Base-by-base conservation (phyloP, 2,888 invertebrate genomes). In the Ecliptopera silaceata region DNA sequence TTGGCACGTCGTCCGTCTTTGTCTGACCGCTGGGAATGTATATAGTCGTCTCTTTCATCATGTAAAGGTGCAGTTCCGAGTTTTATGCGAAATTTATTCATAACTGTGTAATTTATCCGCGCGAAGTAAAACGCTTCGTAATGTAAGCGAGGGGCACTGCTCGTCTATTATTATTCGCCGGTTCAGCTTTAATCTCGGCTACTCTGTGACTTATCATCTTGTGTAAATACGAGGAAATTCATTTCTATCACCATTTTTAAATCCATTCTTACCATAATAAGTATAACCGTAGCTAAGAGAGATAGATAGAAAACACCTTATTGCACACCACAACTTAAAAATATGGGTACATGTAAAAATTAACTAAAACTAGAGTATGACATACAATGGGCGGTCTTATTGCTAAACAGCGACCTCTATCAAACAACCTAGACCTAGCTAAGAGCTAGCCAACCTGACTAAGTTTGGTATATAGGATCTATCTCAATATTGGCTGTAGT, bases 31-130 rank as follows among this genome's bases (percentile, higher is more conserved):
- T 6, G 11, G 29, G 49, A 29, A 59, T 60, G 68, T 74, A 79
- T 71, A 64, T 55, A 57, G 22, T 78, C 69, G 64, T 84, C 86
- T 70, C 85, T 72, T 71, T 87, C 81, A 64, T 70, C 80, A 74
- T 84, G 84, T 84, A 80, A 88, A 90, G 90, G 90, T 91, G 90
- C 91, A 90, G 81, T 87, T 76, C 75, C 68, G 82, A 89, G 86
- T 89, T 91, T 91, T 91, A 92, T 91, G 90, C 78, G 88, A 92
- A 91, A 91, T 91, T 91, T 92, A 92, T 92, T 92, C 92, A 92
- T 92, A 91, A 91, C 91, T 82, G 84, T 80, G 88, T 91, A 91
- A 91, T 91, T 91, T 88, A 91, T 90, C 88, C 87, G 77, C 74
- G 82, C 77, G 77, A 79, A 88, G 88, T 86, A 84, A 88, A 88